Base-by-base conservation (phyloP, 1,140 invertebrate genomes). In the Hyles vespertilio region DNA sequence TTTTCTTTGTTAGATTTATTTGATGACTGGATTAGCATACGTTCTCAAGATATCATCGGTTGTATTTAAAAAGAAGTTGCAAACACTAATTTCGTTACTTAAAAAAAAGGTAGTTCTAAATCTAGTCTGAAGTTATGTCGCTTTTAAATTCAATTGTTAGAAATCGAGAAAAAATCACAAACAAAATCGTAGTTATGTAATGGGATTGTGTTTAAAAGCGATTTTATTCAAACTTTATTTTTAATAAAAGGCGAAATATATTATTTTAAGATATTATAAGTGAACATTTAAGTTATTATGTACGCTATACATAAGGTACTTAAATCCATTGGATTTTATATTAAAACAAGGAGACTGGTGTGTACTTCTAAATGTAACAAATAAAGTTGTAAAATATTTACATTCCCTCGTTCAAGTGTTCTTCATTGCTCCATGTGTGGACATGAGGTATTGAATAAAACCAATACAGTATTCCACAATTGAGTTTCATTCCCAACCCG, bases 381-480 rank as follows among this genome's bases (percentile, higher is more conserved):
- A 36, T 71, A 77, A 74, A 76, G 61, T 61, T 78, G 68, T 82
- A 74, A 79, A 71, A 73, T 82, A 74, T 81, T 83, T 82, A 83
- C 81, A 84, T 87, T 84, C 84, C 83, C 77, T 67, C 36, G 36
- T 40, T 40, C 5, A 40, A 40, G 67, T 71, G 59, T 73, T 73
- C 69, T 79, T 74, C 61, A 74, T 65, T 72, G 70, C 59, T 63
- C 59, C 60, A 59, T 60, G 75, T 72, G 76, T 71, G 69, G 75
- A 72, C 74, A 77, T 68, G 45, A 61, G 74, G 71, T 78, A 74
- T 81, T 79, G 68, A 78, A 83, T 84, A 84, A 86, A 85, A 84
- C 84, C 84, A 85, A 87, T 80, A 85, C 84, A 85, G 84, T 87
- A 87, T 87, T 84, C 63, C 74, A 33, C 32, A 85, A 74, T 79